phyloP scores from a whole-genome alignment of 2,113 vertebrate species.

The Podarcis muralis region DNA sequence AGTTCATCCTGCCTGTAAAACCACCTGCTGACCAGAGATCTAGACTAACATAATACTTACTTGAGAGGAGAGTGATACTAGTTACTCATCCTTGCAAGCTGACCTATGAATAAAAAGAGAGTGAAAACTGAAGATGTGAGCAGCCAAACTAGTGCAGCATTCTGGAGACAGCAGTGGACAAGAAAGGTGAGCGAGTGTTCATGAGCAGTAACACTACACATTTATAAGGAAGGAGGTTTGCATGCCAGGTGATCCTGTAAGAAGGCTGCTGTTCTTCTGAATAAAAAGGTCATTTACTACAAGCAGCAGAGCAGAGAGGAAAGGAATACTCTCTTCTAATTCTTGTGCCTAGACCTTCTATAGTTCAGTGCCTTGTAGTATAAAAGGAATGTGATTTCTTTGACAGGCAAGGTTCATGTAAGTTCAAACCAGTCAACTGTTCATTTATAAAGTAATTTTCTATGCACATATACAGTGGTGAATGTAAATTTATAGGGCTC shows the following conservation, averaged over 20 bases:
- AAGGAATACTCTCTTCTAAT: slow-evolving; percentile 22
- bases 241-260: slow-evolving; percentile 48
- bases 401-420: neutral
- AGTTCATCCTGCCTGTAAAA: neutral
- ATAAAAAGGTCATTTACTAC: slow-evolving; percentile 47
- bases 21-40: neutral
- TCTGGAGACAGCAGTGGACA: slow-evolving; percentile 74
- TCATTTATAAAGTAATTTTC: slow-evolving; percentile 26
- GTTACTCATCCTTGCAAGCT: slow-evolving; percentile 93
- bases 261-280: slow-evolving; percentile 12
- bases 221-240: slow-evolving; percentile 42
- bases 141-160: slow-evolving; percentile 77
- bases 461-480: slow-evolving; percentile 29
- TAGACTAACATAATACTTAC: slow-evolving; percentile 79
- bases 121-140: slow-evolving; percentile 76
- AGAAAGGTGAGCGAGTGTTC: slow-evolving; percentile 52
- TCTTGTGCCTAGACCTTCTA: slow-evolving; percentile 28
- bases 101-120: slow-evolving; percentile 87
- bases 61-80: slow-evolving; percentile 81
- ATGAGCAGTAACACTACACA: slow-evolving; percentile 36
- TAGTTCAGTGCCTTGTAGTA: neutral
- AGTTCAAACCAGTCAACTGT: slow-evolving; percentile 31
- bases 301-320: slow-evolving; percentile 22
- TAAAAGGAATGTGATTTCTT: neutral
- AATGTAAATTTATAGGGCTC: too few relatives aligned